These are phyloP conservation scores for Parnassius apollo DNA, from an alignment of 2,888 invertebrate species.

Conservation along the genomic window DNA sequence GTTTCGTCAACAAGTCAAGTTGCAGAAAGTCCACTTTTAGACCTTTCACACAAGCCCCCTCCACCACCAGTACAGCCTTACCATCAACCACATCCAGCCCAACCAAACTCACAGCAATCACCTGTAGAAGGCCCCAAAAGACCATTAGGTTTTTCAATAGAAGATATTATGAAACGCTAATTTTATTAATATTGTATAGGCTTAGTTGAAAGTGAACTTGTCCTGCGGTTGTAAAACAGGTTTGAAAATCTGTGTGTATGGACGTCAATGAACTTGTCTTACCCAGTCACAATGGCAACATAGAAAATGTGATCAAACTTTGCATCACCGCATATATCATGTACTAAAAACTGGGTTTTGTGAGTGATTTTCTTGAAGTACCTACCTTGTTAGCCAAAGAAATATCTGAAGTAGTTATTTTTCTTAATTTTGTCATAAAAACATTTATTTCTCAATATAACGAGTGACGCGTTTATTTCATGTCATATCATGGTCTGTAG, in stretches of 20 bases:
- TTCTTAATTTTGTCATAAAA: constrained; percentile 31
- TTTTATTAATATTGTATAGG: constrained; percentile 28
- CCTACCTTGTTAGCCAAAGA: constrained; percentile 50
- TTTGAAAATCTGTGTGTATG: constrained; percentile 32
- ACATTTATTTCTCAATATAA: constrained; percentile 16
- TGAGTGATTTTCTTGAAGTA: constrained; percentile 33
- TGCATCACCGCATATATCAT: background rate
- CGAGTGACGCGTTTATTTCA: constrained; percentile 4
- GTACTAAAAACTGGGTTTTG: background rate
- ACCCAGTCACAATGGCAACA: constrained; percentile 20
- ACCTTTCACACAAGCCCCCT: constrained; percentile 80
- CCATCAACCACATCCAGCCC: constrained; percentile 45
- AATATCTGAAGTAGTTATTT: constrained; percentile 39
- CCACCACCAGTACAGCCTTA: constrained; percentile 52
- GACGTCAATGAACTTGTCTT: constrained; percentile 29
- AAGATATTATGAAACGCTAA: constrained; percentile 93
- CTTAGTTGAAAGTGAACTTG: constrained; percentile 32
- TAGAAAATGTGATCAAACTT: constrained; percentile 11
- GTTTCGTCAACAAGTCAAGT: constrained; percentile 76
- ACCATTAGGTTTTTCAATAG: constrained; percentile 90
- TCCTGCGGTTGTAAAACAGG: constrained; percentile 27
- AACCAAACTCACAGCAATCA: constrained; percentile 55
- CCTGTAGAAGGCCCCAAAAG: constrained; percentile 67
- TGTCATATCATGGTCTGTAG: constrained; percentile 6
- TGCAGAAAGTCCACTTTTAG: constrained; percentile 72